These are phyloP conservation scores for Aethina tumida DNA, from an alignment of 1,140 invertebrate species.

Conservation along the genomic window DNA sequence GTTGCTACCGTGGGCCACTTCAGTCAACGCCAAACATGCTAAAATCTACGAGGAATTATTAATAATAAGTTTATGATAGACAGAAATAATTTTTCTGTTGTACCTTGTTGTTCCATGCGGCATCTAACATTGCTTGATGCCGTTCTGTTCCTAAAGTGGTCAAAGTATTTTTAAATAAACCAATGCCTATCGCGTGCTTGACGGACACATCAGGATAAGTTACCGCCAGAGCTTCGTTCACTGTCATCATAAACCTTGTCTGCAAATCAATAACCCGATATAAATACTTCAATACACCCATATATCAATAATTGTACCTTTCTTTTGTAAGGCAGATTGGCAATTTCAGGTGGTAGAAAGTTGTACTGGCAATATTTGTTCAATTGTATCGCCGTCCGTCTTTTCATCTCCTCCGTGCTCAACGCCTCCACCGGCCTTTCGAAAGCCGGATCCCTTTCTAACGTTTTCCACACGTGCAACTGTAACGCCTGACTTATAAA, in stretches of 20 bases:
- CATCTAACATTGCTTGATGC: constrained; percentile 60
- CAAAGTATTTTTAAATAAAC: constrained; percentile 58
- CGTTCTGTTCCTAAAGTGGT: constrained; percentile 65
- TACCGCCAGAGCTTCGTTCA: constrained; percentile 57
- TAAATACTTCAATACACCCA: constrained; percentile 1
- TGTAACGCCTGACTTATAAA: constrained; percentile 35
- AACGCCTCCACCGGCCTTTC: constrained; percentile 43
- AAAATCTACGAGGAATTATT: constrained; percentile 43
- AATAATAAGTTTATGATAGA: neutral
- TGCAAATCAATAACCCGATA: constrained; percentile 22
- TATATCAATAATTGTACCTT: constrained; percentile 38
- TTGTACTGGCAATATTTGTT: constrained; percentile 35
- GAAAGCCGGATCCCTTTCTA: constrained; percentile 78
- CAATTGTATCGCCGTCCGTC: constrained; percentile 49
- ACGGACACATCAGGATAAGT: constrained; percentile 57
- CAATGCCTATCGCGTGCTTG: constrained; percentile 55
- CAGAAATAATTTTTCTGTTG: constrained; percentile 3
- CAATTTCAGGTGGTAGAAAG: constrained; percentile 46
- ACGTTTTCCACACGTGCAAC: constrained; percentile 69
- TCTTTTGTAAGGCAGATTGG: constrained; percentile 48
- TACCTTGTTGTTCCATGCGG: constrained; percentile 58
- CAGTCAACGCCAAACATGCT: constrained; percentile 83
- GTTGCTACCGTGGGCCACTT: constrained; percentile 90
- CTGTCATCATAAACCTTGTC: constrained; percentile 57
- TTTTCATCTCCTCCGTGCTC: constrained; percentile 62